Base-by-base conservation (phyloP, 2,797 vertebrate genomes). In the Periparus ater region DNA sequence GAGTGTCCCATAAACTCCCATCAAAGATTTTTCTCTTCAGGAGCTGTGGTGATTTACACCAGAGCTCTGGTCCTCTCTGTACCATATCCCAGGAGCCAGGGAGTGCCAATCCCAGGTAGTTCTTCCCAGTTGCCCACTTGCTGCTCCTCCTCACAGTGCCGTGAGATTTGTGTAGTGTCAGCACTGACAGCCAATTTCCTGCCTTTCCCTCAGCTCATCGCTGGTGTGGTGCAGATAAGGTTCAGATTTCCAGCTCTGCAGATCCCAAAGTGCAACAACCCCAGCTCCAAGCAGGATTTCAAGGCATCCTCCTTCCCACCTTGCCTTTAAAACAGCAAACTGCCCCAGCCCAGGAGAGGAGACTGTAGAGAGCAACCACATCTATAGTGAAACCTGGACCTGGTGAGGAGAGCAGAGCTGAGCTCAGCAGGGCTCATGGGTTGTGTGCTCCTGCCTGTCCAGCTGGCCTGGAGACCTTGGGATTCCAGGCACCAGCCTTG, bases 131-230 rank as follows among this genome's bases (percentile, higher is more conserved):
- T 85, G 13, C 26, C 38, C 73, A 19, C n/a, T 81, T 55, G 38
- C 70, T 53, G 48, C 34, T 91, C 45, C 36, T 91, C n/a, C 53
- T 89, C 60, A 20, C 23, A 65, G 61, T 0, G 0, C 62, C 0
- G 0, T 22, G 71, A 85, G 67, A 79, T 93, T 84, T 88, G 94
- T 88, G 77, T 22, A 17, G 66, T 71, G 88, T 61, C 88, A 80
- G 83, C 54, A 66, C 50, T 48, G 83, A 77, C 88, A 90, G 57
- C 25, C 63, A 22, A 17, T 93, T 95, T 95, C 91, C 85, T 93
- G 87, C 40, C 53, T 90, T 91, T 34, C 66, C 44, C 1, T 74
- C 66, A 26, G 62, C 63, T 84, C 85, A 6, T 34, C 0, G 0
- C 32, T n/a, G 38, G 4, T 54, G 70, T 3, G 4, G 30, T 27